phyloP scores from a whole-genome alignment of 1,140 invertebrate genomes.

The Drosophila pachea region DNA sequence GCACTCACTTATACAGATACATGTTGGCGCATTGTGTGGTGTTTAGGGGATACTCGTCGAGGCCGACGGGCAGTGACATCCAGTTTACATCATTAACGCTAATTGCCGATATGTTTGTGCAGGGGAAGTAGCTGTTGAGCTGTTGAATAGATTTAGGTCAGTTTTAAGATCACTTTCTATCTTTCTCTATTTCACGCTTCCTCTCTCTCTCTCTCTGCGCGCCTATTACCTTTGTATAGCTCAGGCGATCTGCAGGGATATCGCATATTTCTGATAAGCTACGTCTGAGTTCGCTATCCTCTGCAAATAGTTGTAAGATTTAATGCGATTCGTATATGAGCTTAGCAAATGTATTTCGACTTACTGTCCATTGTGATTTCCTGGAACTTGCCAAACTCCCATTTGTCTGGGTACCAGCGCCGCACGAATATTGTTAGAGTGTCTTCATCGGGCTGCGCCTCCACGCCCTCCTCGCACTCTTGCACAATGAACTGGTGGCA shows the following conservation, averaged over 20 bases:
- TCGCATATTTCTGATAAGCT: constrained; percentile 82
- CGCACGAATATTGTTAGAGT: constrained; percentile 83
- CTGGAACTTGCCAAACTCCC: constrained; percentile 82
- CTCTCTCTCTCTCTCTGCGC: too few species aligned
- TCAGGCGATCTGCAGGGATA: constrained; percentile 83
- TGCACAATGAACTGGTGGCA: constrained; percentile 82
- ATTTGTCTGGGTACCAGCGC: constrained; percentile 83
- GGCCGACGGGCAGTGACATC: constrained; percentile 50
- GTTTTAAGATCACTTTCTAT: neutral
- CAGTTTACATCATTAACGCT: constrained; percentile 68
- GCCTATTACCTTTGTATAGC: constrained; percentile 82
- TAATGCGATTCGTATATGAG: neutral
- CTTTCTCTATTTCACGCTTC: too few species aligned
- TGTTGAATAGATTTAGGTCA: constrained; percentile 6
- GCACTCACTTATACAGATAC: constrained; percentile 74
- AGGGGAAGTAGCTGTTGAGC: constrained; percentile 74
- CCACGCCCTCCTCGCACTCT: constrained; percentile 81
- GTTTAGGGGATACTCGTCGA: constrained; percentile 69
- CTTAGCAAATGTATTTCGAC: constrained; percentile 19
- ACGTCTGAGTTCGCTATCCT: constrained; percentile 76
- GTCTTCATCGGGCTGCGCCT: constrained; percentile 77
- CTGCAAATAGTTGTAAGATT: constrained; percentile 48
- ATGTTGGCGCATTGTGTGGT: constrained; percentile 61
- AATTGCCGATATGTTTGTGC: constrained; percentile 73
- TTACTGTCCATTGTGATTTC: constrained; percentile 84